phyloP scores from a whole-genome alignment of 2,888 invertebrate genomes.

The Hirtodrosophila cameraria region DNA sequence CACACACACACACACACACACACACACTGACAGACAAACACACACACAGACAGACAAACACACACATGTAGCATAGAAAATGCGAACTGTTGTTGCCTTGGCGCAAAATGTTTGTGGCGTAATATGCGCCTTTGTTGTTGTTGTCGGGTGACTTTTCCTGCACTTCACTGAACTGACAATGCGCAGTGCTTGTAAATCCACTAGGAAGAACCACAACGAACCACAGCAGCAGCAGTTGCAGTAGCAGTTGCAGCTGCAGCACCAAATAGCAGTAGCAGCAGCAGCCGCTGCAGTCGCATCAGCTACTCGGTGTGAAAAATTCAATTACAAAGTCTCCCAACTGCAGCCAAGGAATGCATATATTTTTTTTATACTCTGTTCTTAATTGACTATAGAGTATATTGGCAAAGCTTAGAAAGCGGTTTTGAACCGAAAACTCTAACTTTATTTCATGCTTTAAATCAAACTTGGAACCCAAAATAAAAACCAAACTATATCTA shows the following conservation, averaged over 20 bases:
- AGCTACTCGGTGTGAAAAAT: constrained; percentile 63
- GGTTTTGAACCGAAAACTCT: too few relatives aligned
- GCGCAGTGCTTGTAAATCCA: constrained; percentile 58
- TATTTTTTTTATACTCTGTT: background rate
- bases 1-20: constrained; percentile 3
- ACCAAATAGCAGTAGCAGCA: constrained; percentile 5
- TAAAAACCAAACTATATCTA: too few relatives aligned
- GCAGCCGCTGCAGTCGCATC: constrained; percentile 14
- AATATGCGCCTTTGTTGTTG: constrained; percentile 14
- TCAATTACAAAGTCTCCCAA: constrained; percentile 74
- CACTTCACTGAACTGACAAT: constrained; percentile 58
- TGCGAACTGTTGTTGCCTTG: constrained; percentile 43
- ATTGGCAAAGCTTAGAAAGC: too few relatives aligned
- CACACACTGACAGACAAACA: too few relatives aligned
- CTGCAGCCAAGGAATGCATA: constrained; percentile 62
- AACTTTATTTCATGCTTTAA: too few relatives aligned
- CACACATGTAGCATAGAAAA: constrained; percentile 9
- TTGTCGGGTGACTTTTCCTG: constrained; percentile 11
- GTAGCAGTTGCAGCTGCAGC: constrained; percentile 1
- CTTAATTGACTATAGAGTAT: too few relatives aligned
- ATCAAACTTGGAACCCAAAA: too few relatives aligned
- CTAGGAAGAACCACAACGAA: constrained; percentile 37
- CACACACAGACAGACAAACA: constrained; percentile 1
- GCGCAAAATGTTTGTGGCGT: constrained; percentile 70
- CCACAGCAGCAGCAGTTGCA: constrained; percentile 27